Conservation (phyloP, 1,140 invertebrate genomes). For the Calliphora vicina region DNA sequence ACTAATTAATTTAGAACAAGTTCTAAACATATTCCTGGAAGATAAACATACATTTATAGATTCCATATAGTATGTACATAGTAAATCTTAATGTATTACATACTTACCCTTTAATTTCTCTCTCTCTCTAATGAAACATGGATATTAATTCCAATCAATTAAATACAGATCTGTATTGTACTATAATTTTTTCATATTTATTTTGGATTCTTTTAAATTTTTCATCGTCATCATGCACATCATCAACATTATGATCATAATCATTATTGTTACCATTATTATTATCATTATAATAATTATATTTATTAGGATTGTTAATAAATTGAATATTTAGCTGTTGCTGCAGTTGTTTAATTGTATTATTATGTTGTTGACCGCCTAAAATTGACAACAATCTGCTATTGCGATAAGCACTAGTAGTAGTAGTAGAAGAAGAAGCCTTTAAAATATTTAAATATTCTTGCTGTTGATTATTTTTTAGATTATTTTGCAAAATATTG, state of each 20-base stretch:
- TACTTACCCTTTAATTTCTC: not conserved
- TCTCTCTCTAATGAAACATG: not conserved
- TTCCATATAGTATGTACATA: too few species aligned
- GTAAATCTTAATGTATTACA: too few species aligned
- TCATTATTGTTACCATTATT: conserved; percentile 53
- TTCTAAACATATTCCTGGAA: too few species aligned
- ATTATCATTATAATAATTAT: conserved; percentile 36
- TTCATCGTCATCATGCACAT: conserved; percentile 51
- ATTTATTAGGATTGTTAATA: conserved; percentile 36
- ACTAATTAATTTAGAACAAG: too few species aligned
- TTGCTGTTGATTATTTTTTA: not conserved
- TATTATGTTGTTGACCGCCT: not conserved
- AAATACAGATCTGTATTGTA: conserved; percentile 63
- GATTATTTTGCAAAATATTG: not conserved
- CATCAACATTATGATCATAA: conserved; percentile 28
- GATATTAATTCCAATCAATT: conserved; percentile 45
- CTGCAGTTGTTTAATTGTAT: not conserved
- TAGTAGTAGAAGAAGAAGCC: not conserved
- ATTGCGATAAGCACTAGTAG: not conserved
- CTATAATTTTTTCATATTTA: conserved; percentile 64
- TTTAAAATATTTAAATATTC: conserved; percentile 7
- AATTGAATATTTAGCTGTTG: not conserved
- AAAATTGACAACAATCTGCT: not conserved
- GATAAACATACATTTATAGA: too few species aligned
- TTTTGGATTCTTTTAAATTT: conserved; percentile 63